Base-by-base conservation (phyloP, 37 sponge, comb jelly and placozoan genomes). In the Cliona cf. orientalis region DNA sequence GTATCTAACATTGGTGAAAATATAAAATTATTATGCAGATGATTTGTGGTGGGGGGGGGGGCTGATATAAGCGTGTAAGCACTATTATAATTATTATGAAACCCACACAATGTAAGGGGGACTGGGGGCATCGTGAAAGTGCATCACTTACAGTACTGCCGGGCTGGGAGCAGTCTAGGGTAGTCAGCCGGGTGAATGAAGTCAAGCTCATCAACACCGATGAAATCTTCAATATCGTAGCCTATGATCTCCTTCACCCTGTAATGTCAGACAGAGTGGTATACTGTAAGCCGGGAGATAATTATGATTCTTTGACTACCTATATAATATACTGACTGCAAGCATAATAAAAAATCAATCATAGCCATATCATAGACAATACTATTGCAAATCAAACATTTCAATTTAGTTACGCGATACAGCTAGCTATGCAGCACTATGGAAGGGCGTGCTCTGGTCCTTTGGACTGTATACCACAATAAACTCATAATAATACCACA, bases 151-250 rank as follows among this genome's bases (percentile, higher is more conserved):
- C 89, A 71, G 32, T 59, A 26, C 42, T 74, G 63, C 29, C 66
- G 26, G 44, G 81, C 80, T 23, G 74, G 81, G 5, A 80, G 44
- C 29, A 75, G 9, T 29, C 71, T 74, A 3, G 38, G 9, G 38
- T 70, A 78, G 75, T 91, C 92, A 21, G 57, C 39, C 32, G 92
- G 87, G 38, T 91, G 92, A 63, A 91, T 87, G 75, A 82, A 91
- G 68, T 91, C 88, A 0, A 42, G 33, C 0, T 82, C 49, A 12
- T 61, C 25, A 21, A 66, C 58, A 28, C 92, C 92, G 58, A 86
- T 40, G 28, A 91, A 59, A 14, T 91, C 80, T 3, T 78, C 73
- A 29, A 80, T 37, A 17, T 72, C 67, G 31, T 69, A 91, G 2
- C 92, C 92, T 31, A 73, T 77, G 37, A 91, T n/a, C 3, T 67